phyloP scores from a whole-genome alignment of 2,797 vertebrate genomes.

The Allobates femoralis region DNA sequence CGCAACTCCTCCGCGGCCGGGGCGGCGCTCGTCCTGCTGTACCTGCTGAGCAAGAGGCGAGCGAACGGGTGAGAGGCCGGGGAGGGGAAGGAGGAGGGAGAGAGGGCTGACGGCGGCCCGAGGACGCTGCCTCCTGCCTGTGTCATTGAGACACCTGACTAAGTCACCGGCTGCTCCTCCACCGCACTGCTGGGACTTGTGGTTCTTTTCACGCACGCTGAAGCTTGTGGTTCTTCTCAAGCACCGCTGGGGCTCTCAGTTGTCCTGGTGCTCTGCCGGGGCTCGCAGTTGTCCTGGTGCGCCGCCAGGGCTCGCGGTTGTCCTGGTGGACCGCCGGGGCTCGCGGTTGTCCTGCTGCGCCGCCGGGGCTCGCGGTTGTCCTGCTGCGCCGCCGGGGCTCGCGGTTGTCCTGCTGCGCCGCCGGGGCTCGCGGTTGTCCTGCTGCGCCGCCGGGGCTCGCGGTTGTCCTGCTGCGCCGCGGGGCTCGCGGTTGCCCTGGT shows the following conservation, averaged over 20 bases:
- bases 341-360: not conserved
- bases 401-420: not conserved
- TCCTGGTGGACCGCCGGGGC: not conserved
- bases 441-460: not conserved
- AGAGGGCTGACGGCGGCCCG: not conserved
- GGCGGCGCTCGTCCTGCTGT: conserved; percentile 81
- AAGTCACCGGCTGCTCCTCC: not conserved
- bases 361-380: not conserved
- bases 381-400: not conserved
- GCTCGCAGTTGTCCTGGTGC: no score
- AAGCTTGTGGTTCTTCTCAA: not conserved
- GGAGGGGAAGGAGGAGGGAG: not conserved
- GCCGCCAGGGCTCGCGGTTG: no score
- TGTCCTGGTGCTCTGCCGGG: not conserved
- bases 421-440: no score
- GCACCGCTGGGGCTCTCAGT: no score
- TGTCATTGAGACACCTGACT: conserved; percentile 11
- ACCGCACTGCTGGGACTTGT: not conserved
- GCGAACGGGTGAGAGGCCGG: conserved; percentile 74
- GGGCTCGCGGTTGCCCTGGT: no score
- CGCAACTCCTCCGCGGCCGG: conserved; percentile 86
- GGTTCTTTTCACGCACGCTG: not conserved
- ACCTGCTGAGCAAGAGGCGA: conserved; percentile 78
- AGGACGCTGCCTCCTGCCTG: not conserved
- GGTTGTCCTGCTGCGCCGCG: no score